Conservation (phyloP, 2,888 invertebrate genomes). For the Cheilosia impressa region DNA sequence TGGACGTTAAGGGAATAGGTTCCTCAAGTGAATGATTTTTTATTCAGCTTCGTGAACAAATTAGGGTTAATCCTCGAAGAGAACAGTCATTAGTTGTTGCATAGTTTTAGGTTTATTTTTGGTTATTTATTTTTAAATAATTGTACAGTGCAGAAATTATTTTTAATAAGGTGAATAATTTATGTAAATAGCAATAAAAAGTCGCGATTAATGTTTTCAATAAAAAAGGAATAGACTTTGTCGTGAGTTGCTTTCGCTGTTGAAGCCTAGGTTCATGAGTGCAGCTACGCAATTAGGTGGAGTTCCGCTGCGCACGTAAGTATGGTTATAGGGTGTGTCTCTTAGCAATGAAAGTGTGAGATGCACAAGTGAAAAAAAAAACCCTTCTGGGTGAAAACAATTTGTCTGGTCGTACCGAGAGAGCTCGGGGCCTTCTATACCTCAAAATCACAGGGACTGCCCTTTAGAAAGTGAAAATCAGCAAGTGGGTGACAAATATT, state of each 20-base stretch:
- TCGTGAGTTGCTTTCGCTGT: neutral
- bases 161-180: constrained; percentile 11
- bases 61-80: neutral
- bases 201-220: neutral
- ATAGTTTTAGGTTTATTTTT: constrained; percentile 58
- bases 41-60: constrained; percentile 55
- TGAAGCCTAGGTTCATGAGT: too few species aligned
- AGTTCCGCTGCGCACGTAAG: too few species aligned
- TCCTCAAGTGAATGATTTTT: constrained; percentile 49
- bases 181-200: constrained; percentile 21
- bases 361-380: too few species aligned
- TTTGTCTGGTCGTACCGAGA: too few species aligned
- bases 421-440: too few species aligned
- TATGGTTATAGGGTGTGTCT: too few species aligned
- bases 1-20: constrained; percentile 19
- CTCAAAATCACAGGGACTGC: too few species aligned
- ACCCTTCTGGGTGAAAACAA: too few species aligned
- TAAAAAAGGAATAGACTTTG: neutral
- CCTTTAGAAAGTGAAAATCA: neutral
- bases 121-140: constrained; percentile 51
- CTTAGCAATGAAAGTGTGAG: too few species aligned
- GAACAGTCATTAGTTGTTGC: constrained; percentile 69
- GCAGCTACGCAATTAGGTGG: too few species aligned
- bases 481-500: neutral
- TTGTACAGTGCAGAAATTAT: constrained; percentile 10